Evolutionary conservation across 2,888 invertebrate species (phyloP).

Genomic region (Sinhomidia bicolor): DNA sequence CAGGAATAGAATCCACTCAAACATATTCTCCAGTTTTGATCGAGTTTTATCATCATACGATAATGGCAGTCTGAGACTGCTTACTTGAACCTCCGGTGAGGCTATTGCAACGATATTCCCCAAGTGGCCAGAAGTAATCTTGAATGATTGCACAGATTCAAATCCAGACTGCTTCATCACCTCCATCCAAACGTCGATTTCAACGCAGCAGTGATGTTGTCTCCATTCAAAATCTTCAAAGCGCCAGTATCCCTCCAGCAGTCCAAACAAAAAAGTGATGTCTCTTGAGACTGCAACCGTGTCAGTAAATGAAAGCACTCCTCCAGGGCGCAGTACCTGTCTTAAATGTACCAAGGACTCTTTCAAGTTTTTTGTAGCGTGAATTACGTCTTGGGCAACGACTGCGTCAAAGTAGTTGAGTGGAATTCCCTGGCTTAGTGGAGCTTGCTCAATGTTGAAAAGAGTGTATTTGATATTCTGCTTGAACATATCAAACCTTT

Average conservation of each 20-base stretch:
- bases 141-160: background rate
- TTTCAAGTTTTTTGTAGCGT: constrained; percentile 24
- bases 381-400: constrained; percentile 33
- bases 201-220: constrained; percentile 27
- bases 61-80: background rate
- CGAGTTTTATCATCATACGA: background rate
- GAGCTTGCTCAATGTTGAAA: constrained; percentile 52
- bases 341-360: constrained; percentile 34
- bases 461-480: background rate
- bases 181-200: background rate
- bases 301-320: constrained; percentile 17
- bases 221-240: constrained; percentile 45
- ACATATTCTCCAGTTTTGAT: background rate
- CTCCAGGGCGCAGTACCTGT: constrained; percentile 21
- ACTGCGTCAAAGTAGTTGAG: constrained; percentile 48
- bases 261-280: constrained; percentile 36
- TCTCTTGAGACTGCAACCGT: background rate
- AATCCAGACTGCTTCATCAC: background rate
- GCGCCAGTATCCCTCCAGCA: constrained; percentile 62
- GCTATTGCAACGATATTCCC: background rate
- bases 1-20: background rate
- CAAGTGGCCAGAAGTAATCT: background rate
- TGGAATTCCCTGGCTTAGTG: constrained; percentile 38
- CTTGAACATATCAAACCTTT: constrained; percentile 20
- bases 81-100: background rate